A percentile compares a stretch with the other conserved stretches of the same genome.
Evolutionary conservation across 2,888 invertebrate species (phyloP).

Genomic region (Camptogramma bilineatum): DNA sequence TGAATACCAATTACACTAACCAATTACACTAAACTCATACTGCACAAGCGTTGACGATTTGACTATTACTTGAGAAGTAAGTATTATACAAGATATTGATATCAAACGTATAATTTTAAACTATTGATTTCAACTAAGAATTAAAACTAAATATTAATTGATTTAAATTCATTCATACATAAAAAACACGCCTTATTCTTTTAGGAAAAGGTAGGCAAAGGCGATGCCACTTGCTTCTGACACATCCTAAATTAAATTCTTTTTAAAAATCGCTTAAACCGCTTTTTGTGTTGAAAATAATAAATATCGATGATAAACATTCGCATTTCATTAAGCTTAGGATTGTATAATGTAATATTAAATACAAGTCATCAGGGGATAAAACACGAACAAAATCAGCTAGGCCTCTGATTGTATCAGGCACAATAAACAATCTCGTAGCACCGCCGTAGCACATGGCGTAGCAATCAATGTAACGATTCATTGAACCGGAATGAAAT

Average conservation of each 20-base stretch:
- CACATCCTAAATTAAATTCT: no score
- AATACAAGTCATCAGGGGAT: not conserved
- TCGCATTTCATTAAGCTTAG: not conserved
- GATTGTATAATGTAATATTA: not conserved
- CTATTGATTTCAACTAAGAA: no score
- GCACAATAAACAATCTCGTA: conserved; percentile 47
- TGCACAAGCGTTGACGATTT: not conserved
- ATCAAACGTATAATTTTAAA: no score
- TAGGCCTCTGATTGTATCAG: not conserved
- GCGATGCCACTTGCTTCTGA: no score
- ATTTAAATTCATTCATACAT: no score
- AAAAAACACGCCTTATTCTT: no score
- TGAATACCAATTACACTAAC: conserved; percentile 23
- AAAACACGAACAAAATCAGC: not conserved
- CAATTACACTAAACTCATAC: conserved; percentile 17
- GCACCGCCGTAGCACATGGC: conserved; percentile 41
- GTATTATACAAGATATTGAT: not conserved
- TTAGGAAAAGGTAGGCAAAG: no score
- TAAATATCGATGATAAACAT: not conserved
- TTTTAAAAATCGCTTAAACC: not conserved
- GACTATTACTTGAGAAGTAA: not conserved
- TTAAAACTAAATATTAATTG: no score
- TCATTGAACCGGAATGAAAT: conserved; percentile 9
- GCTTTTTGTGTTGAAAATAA: not conserved
- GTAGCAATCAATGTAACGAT: conserved; percentile 36